phyloP scores from a whole-genome alignment of 2,888 invertebrate species.

The Tanypteryx hageni region DNA sequence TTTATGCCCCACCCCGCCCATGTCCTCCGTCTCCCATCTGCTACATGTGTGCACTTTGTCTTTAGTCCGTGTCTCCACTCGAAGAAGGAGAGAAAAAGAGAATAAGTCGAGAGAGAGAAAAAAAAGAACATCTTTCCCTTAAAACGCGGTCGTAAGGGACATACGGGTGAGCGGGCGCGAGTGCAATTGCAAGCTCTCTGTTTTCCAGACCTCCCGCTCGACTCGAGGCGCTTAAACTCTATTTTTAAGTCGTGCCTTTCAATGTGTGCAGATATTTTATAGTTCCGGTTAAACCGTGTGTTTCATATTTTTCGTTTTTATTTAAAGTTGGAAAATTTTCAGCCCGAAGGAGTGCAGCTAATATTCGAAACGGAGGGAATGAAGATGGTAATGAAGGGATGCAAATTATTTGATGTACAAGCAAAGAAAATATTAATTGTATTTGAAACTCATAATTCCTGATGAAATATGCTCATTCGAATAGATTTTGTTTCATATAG shows the following conservation, averaged over 20 bases:
- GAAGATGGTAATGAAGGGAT: background rate
- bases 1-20: background rate
- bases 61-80: background rate
- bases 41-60: slow-evolving; percentile 3
- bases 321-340: background rate
- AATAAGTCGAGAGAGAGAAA: too few species aligned
- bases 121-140: background rate
- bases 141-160: background rate
- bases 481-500: too few species aligned
- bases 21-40: background rate
- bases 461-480: too few species aligned
- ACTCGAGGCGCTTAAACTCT: background rate
- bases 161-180: too few species aligned
- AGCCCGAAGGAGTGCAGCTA: background rate
- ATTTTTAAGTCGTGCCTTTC: background rate
- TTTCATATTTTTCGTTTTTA: background rate
- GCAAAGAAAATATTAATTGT: too few species aligned
- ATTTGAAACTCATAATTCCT: too few species aligned
- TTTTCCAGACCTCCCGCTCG: too few species aligned
- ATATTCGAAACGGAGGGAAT: background rate
- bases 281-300: background rate
- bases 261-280: background rate
- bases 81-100: background rate
- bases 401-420: too few species aligned
- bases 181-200: too few species aligned